Percentiles rank a stretch among this genome's conserved stretches.
Evolutionary conservation across 2,797 vertebrate genomes (phyloP).

Genomic region (Neomorphus geoffroyi): DNA sequence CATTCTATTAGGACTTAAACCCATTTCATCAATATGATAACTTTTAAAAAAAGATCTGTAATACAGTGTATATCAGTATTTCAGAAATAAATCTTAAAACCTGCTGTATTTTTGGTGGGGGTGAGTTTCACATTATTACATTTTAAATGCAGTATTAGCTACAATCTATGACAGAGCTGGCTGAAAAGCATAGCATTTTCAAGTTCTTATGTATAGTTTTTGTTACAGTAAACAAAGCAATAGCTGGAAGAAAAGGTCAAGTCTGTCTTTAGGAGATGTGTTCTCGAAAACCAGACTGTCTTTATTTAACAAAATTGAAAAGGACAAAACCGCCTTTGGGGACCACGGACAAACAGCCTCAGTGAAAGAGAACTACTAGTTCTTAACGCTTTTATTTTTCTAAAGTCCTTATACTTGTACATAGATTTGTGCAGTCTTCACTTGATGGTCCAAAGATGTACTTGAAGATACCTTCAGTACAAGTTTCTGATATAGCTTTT

Average conservation of each 20-base stretch:
- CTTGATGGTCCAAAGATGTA: neutral
- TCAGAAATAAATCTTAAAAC: slow-evolving; percentile 73
- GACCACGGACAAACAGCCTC: neutral
- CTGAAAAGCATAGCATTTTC: neutral
- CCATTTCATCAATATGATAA: slow-evolving; percentile 56
- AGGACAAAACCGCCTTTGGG: neutral
- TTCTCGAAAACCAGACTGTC: neutral
- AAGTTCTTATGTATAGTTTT: neutral
- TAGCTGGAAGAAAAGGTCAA: neutral
- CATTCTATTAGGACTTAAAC: slow-evolving; percentile 56
- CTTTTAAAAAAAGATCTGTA: slow-evolving; percentile 67
- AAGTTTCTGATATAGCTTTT: neutral
- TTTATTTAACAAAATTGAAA: neutral
- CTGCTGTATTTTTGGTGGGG: slow-evolving; percentile 18
- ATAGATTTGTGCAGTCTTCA: neutral
- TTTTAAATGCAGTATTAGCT: neutral
- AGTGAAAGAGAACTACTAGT: neutral
- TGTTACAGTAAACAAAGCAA: neutral
- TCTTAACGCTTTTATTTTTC: neutral
- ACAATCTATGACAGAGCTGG: neutral
- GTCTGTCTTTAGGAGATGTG: neutral
- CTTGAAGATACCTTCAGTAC: neutral
- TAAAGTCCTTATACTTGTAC: neutral
- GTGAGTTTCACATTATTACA: neutral
- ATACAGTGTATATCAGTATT: slow-evolving; percentile 66